These are phyloP conservation scores for Gorilla gorilla DNA, from an alignment of 2,113 vertebrate species.

Conservation along the genomic window DNA sequence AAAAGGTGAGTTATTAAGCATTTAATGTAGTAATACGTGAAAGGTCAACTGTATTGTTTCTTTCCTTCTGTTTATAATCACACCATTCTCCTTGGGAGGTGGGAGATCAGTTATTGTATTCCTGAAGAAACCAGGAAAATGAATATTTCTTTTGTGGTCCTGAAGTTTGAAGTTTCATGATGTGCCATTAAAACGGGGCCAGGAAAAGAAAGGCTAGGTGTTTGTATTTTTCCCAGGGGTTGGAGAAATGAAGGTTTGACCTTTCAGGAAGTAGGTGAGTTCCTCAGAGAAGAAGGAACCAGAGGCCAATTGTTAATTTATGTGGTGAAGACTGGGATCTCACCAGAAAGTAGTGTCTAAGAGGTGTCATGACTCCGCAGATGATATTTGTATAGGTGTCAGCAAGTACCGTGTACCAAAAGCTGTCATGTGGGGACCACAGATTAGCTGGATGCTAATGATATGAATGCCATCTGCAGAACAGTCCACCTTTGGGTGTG, in stretches of 20 bases:
- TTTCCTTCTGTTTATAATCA: neutral
- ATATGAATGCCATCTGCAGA: too few species aligned
- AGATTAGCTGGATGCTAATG: neutral
- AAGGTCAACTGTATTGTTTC: neutral
- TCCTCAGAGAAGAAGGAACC: neutral
- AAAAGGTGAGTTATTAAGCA: neutral
- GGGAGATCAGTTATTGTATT: neutral
- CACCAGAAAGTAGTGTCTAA: neutral
- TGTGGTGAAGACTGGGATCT: neutral
- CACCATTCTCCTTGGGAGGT: neutral
- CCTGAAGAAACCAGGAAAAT: neutral
- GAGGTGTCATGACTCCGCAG: neutral
- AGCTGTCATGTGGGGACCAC: rapidly evolving
- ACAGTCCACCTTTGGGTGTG: neutral
- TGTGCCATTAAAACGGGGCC: neutral
- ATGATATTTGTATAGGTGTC: neutral
- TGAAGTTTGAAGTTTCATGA: neutral
- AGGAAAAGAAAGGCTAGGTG: neutral
- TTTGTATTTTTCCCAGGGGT: neutral
- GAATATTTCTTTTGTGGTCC: neutral
- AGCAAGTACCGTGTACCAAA: neutral
- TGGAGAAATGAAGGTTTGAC: neutral
- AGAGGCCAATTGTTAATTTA: neutral
- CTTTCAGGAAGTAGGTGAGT: neutral
- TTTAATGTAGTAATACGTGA: neutral